These are phyloP conservation scores for Atopsyche davidsoni DNA, from an alignment of 1,140 invertebrate species.

Conservation along the genomic window DNA sequence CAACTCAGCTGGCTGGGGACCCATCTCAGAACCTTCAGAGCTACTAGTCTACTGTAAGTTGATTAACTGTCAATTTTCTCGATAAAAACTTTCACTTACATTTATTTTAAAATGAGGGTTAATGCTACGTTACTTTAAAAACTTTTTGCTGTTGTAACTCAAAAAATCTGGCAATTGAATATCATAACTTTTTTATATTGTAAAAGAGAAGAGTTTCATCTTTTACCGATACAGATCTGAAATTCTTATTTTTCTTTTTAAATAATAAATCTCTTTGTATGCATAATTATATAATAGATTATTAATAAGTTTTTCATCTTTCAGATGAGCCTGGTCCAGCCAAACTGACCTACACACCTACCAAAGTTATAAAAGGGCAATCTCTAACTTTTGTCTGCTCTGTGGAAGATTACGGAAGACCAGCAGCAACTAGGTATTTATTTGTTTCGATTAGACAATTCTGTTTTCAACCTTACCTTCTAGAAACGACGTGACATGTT, in stretches of 20 bases:
- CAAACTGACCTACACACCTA: constrained; percentile 62
- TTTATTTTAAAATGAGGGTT: too few relatives aligned
- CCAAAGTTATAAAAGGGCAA: constrained; percentile 70
- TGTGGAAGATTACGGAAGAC: constrained; percentile 74
- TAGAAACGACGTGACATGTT: too few relatives aligned
- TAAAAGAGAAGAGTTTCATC: too few relatives aligned
- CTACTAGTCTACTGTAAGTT: constrained; percentile 74
- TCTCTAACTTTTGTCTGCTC: constrained; percentile 71
- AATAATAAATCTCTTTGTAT: background rate
- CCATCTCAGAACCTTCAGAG: constrained; percentile 63
- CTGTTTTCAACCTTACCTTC: background rate
- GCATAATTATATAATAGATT: constrained; percentile 1
- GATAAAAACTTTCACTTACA: too few relatives aligned
- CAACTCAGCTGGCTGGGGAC: constrained; percentile 81
- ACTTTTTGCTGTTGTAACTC: too few relatives aligned
- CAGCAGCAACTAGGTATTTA: constrained; percentile 54
- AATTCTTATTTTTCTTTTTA: background rate
- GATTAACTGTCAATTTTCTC: too few relatives aligned
- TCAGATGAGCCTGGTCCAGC: constrained; percentile 69
- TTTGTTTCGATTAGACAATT: background rate
- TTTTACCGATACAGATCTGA: constrained; percentile 37
- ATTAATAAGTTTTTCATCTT: constrained; percentile 8
- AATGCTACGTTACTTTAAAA: background rate
- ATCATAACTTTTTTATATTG: too few relatives aligned
- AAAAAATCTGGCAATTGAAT: too few relatives aligned